Conservation (phyloP, 1,140 invertebrate species). For the Eumeta japonica region DNA sequence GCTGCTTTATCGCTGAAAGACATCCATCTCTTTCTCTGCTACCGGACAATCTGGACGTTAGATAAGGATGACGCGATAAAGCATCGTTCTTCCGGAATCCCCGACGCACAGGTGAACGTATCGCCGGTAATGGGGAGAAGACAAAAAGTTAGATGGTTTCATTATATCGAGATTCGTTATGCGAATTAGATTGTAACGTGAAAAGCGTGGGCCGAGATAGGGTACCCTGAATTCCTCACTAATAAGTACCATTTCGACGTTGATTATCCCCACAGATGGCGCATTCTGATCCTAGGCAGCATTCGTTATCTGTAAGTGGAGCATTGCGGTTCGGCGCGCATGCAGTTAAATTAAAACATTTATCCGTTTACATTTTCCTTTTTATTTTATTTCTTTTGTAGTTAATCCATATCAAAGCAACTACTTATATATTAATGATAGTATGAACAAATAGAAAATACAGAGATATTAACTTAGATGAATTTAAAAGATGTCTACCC, state of each 20-base stretch:
- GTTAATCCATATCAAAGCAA: not conserved
- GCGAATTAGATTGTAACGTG: not conserved
- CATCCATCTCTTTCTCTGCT: slow-evolving; percentile 35
- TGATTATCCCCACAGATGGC: no score
- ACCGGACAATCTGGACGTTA: slow-evolving; percentile 13
- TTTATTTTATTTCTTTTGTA: not conserved
- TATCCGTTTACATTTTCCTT: not conserved
- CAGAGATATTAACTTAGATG: not conserved
- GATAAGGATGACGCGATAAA: slow-evolving; percentile 33
- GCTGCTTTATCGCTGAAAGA: slow-evolving; percentile 18
- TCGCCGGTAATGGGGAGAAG: slow-evolving; percentile 20
- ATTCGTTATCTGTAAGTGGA: no score
- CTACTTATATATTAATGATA: not conserved
- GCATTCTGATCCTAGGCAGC: no score
- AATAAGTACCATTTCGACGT: no score
- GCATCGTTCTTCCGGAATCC: slow-evolving; percentile 18
- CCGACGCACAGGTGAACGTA: slow-evolving; percentile 43
- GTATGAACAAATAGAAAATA: not conserved
- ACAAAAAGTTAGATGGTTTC: slow-evolving; percentile 27
- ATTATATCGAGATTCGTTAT: not conserved
- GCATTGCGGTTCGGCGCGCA: no score
- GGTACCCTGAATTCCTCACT: no score
- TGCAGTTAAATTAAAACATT: no score
- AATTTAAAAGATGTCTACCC: no score
- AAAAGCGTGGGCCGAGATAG: not conserved